Evolutionary conservation across 2,113 vertebrate species (phyloP), one percentile per base, ranked within the genome.

Genomic region (Syrmaticus mikado): DNA sequence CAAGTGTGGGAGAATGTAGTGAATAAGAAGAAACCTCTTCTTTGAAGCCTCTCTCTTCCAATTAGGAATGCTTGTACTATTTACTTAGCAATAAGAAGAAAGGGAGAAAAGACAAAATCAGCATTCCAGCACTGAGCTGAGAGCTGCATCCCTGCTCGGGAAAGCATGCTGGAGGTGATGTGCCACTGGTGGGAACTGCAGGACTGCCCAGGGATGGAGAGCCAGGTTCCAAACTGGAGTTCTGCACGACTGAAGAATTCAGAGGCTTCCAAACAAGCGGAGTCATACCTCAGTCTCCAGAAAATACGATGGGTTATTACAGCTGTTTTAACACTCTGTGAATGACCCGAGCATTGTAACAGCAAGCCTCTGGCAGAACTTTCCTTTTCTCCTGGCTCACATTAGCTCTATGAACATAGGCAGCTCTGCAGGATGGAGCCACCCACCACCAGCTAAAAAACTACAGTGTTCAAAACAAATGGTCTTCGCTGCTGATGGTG

Each of bases 271-370:
- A 38, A 64, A 71, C 41, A 10, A 60, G 50, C 32, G 17, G 55
- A 77, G 25, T 32, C 5, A 1, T 10, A 65, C 30, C 58, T 32
- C 58, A 32, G 14, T 8, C 32, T 55, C 14, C 64, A 41, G 24
- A 11, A 48, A 70, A 46, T 5, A 20, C 19, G 4, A 5, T 0
- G 1, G 10, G 46, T 25, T 70, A 2, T 46, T 30, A 46, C 82
- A 75, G 41, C 41, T 5, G 0, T 18, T 22, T 10, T 41, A 48
- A 9, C 7, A 1, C 17, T 10, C 15, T 24, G 30, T 8, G 10
- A 11, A 3, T 21, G 21, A 40, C 16, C 50, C 57, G 22, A 13
- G 43, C 28, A 22, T 4, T 21, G 17, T 11, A 52, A 5, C 70
- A 58, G 36, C 21, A 70, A 45, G 22, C 13, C 50, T 70, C 8